Evolutionary conservation across 2,113 vertebrate species (phyloP), one percentile per base, ranked within the genome.

Genomic region (Chaetura pelagica): DNA sequence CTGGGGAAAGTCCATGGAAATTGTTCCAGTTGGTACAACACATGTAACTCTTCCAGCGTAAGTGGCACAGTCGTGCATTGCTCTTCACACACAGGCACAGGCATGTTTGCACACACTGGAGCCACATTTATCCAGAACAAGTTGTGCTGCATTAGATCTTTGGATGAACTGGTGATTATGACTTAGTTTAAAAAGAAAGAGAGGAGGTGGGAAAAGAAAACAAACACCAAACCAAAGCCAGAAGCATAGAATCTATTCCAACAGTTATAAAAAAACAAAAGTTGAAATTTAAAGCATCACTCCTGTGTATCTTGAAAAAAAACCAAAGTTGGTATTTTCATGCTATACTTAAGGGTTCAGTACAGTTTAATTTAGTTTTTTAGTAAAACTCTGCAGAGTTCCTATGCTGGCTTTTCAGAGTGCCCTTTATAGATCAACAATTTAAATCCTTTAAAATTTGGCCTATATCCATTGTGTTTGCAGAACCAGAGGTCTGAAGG

Each of bases 1-100:
- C 97, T 99, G 99, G 99, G 99, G 99, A 2, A 99, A 99, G 97
- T 99, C 99, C 55, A 99, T 99, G 99, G 99, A 99, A 98, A 99
- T 99, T 26, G 98, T 99, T 94, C 99, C 99, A 79, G 96, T 99
- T 86, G 99, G 99, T 78, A 99, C 98, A 89, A 99, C 98, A 26
- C 99, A 99, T 10, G 98, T 99, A 63, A 98, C 98, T 91, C 98
- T 99, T 69, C 99, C 99, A 32, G 96, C 62, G 99, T 99, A 98
- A 98, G 98, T 98, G 81, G 42, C 81, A 35, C 57, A 3, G 6
- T 51, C 1, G 1, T 44, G 44, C 12, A 0, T 48, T 55, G 71
- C 58, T 94, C 62, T 17, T 72, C 55, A 2, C 52, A 51, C 59
- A 18, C 9, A 38, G 77, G 48, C 69, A 48, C 42, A 71, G 34